phyloP scores from a whole-genome alignment of 2,797 vertebrate genomes.

The Pristis pectinata region DNA sequence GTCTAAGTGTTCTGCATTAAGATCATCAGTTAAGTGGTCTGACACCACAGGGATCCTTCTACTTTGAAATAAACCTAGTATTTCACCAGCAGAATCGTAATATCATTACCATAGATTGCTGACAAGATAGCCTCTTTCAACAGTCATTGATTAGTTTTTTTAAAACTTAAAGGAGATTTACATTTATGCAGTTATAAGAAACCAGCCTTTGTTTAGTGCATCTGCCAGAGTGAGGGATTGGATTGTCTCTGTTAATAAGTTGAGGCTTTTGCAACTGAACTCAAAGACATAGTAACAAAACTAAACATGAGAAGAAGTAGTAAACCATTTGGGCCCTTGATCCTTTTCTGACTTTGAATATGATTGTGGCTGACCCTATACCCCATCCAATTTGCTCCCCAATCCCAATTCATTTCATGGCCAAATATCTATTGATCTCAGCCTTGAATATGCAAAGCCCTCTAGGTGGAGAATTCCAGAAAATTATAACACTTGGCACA shows the following conservation, averaged over 20 bases:
- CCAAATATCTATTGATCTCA: too few species aligned
- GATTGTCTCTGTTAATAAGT: background rate
- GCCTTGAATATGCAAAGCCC: too few species aligned
- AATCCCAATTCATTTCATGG: too few species aligned
- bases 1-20: background rate
- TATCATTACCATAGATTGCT: background rate
- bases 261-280: background rate
- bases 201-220: background rate
- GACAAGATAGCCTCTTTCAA: background rate
- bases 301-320: too few species aligned
- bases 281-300: background rate
- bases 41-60: background rate
- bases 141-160: background rate
- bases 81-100: background rate
- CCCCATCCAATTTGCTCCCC: too few species aligned
- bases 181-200: background rate
- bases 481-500: too few species aligned
- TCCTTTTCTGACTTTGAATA: too few species aligned
- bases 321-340: too few species aligned
- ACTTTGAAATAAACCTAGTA: background rate
- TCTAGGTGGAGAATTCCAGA: too few species aligned
- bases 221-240: background rate
- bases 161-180: background rate
- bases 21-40: background rate
- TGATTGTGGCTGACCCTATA: too few species aligned